Percentiles rank a stretch among this genome's conserved stretches.
These are phyloP conservation scores for Fundulus diaphanus DNA, from an alignment of 2,797 vertebrate species.

Conservation along the genomic window DNA sequence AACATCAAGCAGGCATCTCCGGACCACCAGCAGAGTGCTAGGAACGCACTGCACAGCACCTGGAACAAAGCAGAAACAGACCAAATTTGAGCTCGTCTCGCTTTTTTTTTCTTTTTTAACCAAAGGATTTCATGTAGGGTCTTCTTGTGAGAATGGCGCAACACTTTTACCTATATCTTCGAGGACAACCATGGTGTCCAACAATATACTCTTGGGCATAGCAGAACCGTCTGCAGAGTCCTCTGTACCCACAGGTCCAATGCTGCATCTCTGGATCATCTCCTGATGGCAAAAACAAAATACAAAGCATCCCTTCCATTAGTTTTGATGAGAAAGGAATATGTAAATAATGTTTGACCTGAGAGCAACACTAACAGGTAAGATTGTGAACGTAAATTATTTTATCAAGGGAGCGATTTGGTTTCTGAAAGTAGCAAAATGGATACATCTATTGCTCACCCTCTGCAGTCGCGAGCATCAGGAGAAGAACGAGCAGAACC, in stretches of 20 bases:
- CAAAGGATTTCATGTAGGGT: neutral
- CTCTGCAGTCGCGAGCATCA: constrained; percentile 75
- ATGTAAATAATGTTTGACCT: neutral
- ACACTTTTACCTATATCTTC: constrained; percentile 75
- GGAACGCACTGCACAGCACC: constrained; percentile 78
- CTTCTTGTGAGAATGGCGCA: neutral
- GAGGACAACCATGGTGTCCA: constrained; percentile 80
- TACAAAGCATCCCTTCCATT: neutral
- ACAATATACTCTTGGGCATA: constrained; percentile 77
- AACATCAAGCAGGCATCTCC: constrained; percentile 28
- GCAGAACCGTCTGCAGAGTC: constrained; percentile 82
- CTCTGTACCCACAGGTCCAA: constrained; percentile 77
- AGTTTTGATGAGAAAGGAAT: neutral
- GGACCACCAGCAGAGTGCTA: constrained; percentile 42
- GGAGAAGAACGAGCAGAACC: constrained; percentile 76
- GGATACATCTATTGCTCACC: constrained; percentile 67
- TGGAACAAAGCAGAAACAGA: constrained; percentile 55
- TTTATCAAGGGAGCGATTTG: constrained; percentile 21
- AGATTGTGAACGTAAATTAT: neutral
- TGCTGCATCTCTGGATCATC: constrained; percentile 68
- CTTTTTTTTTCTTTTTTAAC: neutral
- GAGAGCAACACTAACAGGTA: constrained; percentile 19
- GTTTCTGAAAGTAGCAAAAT: constrained; percentile 37
- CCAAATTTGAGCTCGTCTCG: neutral
- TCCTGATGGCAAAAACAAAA: constrained; percentile 45